Base-by-base conservation (phyloP, 2,797 vertebrate species). In the Melanogrammus aeglefinus region DNA sequence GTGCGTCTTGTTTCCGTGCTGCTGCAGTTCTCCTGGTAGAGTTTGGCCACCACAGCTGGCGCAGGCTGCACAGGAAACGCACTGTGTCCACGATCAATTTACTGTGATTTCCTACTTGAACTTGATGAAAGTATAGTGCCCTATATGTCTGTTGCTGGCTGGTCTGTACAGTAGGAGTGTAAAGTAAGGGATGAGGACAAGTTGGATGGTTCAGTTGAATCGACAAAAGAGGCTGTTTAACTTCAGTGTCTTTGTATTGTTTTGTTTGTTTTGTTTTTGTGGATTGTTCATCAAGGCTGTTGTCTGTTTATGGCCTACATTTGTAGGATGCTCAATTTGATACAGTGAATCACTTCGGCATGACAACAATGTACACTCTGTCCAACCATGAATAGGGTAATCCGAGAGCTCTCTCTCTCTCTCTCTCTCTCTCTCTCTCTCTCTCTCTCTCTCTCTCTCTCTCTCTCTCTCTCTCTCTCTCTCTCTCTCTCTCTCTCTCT, bases 231-330 rank as follows among this genome's bases (percentile, higher is more conserved):
- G 51, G 51, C 51, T 21, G 18, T 21, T 57, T 18, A 1, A 18
- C 51, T 57, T 57, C 2, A 18, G 51, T 18, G 18, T 57, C 18
- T 57, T 57, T 57, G 51, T 57, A 18, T 57, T 21, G 51, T 57
- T 57, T 57, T 21, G 51, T 57, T 16, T 57, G 24, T 70, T 29
- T 70, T 70, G n/a, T 70, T 13, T 16, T 27, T 29, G 8, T 70
- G 66, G 66, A 24, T 57, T 70, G 66, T 70, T 70, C n/a, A 70
- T 70, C 66, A 70, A 27, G 66, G 31, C 66, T 29, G 66, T 70
- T 78, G 70, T 31, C 31, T 81, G 70, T 31, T 33, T 78, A 27
- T 70, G 66, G n/a, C 66, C n/a, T 29, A 70, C 66, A 70, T 70
- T 70, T 70, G n/a, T n/a, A 57, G 63, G 47, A 41, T 6, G 16